Evolutionary conservation across 2,113 vertebrate genomes (phyloP).

Genomic region (Dendrocopos noguchii): DNA sequence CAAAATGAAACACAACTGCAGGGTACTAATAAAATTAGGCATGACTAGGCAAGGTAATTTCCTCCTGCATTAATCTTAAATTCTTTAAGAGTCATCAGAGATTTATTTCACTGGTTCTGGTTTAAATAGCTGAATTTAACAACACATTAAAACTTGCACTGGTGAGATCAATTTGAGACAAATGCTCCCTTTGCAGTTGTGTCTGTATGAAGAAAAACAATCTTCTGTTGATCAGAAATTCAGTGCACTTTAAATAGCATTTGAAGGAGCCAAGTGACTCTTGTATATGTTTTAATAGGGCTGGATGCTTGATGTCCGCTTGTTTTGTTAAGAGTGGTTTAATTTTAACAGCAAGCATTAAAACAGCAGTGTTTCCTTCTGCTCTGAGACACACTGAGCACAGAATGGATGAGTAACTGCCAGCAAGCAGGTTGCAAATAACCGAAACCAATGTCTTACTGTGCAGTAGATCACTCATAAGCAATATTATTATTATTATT

Average conservation of each 20-base stretch:
- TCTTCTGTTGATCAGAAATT: background rate
- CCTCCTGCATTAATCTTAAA: slow-evolving; percentile 70
- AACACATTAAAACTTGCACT: slow-evolving; percentile 63
- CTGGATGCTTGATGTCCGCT: background rate
- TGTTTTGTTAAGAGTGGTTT: background rate
- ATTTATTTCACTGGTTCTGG: slow-evolving; percentile 67
- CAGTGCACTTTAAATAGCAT: background rate
- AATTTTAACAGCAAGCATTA: background rate
- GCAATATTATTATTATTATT: background rate
- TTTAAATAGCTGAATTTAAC: slow-evolving; percentile 60
- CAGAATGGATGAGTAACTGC: background rate
- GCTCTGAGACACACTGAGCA: background rate
- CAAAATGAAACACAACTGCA: slow-evolving; percentile 56
- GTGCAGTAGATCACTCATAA: background rate
- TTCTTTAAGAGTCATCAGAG: slow-evolving; percentile 69
- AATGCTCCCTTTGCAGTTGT: slow-evolving; percentile 14
- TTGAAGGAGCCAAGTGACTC: background rate
- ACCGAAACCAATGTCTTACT: background rate
- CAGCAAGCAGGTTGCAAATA: background rate
- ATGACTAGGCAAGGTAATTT: slow-evolving; percentile 73
- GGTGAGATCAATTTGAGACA: slow-evolving; percentile 48
- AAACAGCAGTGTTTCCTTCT: background rate
- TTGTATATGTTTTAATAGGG: background rate
- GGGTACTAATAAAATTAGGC: slow-evolving; percentile 66
- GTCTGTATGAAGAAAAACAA: background rate